Evolutionary conservation across 1,140 invertebrate genomes (phyloP).

Genomic region (Pogonognathellus flavescens): DNA sequence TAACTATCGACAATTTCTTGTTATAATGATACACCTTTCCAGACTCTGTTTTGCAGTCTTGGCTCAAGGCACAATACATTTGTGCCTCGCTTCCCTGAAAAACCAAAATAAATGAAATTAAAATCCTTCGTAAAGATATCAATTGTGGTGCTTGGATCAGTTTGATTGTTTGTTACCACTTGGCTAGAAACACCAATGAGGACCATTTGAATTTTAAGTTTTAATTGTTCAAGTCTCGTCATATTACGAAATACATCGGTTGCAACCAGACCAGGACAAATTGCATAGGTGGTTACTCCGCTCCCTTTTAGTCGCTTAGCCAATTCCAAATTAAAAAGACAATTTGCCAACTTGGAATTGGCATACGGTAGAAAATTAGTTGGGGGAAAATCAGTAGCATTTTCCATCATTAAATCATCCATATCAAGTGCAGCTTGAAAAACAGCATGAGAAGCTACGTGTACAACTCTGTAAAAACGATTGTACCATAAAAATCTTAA

Average conservation of each 20-base stretch:
- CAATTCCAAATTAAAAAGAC: slow-evolving; percentile 68
- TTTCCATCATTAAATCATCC: slow-evolving; percentile 70
- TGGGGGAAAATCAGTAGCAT: slow-evolving; percentile 64
- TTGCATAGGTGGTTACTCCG: slow-evolving; percentile 55
- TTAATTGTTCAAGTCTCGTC: slow-evolving; percentile 37
- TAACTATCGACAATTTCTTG: slow-evolving; percentile 67
- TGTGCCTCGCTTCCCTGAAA: slow-evolving; percentile 70
- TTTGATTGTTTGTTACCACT: too few relatives aligned
- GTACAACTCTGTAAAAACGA: slow-evolving; percentile 66
- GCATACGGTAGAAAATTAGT: slow-evolving; percentile 70
- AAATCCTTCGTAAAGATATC: too few relatives aligned
- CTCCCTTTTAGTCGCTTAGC: slow-evolving; percentile 67
- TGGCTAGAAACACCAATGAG: slow-evolving; percentile 53
- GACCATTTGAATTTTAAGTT: slow-evolving; percentile 28
- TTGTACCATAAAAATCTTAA: neutral
- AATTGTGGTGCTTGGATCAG: neutral
- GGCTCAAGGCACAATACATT: slow-evolving; percentile 69
- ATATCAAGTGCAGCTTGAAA: slow-evolving; percentile 70
- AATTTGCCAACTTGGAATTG: slow-evolving; percentile 70
- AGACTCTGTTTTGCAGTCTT: slow-evolving; percentile 68
- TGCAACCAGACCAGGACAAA: slow-evolving; percentile 71
- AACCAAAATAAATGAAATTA: too few relatives aligned
- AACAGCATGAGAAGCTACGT: slow-evolving; percentile 68
- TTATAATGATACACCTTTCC: slow-evolving; percentile 70
- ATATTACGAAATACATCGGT: slow-evolving; percentile 71